Evolutionary conservation across 2,888 invertebrate species (phyloP).

Genomic region (Ethmia dodecea): DNA sequence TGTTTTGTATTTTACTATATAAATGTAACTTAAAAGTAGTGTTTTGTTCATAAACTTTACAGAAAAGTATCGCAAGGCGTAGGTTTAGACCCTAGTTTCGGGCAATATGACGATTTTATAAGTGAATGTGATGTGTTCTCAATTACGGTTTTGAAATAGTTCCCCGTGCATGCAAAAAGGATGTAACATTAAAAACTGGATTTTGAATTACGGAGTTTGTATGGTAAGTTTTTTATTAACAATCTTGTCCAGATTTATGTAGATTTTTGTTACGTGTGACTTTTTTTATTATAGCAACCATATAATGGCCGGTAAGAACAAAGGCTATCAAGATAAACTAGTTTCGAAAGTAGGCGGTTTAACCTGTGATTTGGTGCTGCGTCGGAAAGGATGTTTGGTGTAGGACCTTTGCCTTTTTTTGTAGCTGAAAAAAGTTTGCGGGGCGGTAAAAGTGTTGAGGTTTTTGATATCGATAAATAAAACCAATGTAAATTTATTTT

Average conservation of each 20-base stretch:
- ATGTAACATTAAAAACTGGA: constrained; percentile 40
- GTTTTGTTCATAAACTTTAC: constrained; percentile 6
- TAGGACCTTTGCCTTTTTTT: constrained; percentile 36
- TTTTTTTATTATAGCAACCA: background rate
- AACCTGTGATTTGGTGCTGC: constrained; percentile 32
- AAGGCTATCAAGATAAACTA: constrained; percentile 47
- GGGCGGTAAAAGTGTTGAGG: constrained; percentile 32
- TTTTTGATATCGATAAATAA: too few species aligned
- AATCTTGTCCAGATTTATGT: constrained; percentile 10
- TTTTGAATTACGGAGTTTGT: constrained; percentile 35
- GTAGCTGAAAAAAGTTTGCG: constrained; percentile 34
- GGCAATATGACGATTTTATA: background rate
- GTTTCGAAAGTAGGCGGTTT: constrained; percentile 49
- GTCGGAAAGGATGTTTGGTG: constrained; percentile 32
- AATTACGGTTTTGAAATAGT: constrained; percentile 24
- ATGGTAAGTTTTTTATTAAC: constrained; percentile 39
- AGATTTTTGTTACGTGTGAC: constrained; percentile 4
- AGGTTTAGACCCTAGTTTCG: constrained; percentile 1
- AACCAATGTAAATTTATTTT: background rate
- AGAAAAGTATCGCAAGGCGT: too few species aligned
- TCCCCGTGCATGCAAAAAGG: constrained; percentile 45
- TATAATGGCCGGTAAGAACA: constrained; percentile 39
- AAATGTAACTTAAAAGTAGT: constrained; percentile 12
- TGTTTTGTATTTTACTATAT: constrained; percentile 10
- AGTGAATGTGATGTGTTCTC: background rate